phyloP scores from a whole-genome alignment of 2,797 vertebrate genomes.

The Chaenodraco wilsoni region DNA sequence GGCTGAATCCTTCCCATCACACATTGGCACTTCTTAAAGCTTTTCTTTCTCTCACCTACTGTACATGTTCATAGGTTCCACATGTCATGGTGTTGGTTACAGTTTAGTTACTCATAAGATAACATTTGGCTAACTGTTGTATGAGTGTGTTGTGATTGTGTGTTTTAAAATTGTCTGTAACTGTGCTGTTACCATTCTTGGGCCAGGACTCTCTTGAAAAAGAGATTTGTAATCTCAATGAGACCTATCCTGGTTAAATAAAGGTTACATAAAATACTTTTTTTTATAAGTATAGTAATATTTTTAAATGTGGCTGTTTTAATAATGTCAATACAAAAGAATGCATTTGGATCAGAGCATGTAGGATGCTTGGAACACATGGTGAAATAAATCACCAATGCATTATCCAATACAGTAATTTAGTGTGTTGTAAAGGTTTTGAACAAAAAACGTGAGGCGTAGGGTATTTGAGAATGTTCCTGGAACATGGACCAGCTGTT shows the following conservation, averaged over 20 bases:
- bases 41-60: not conserved
- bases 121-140: not conserved
- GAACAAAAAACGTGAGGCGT: not conserved
- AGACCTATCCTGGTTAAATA: too few relatives aligned
- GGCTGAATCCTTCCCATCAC: constrained; percentile 28
- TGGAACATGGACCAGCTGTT: constrained; percentile 22
- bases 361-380: not conserved
- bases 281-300: not conserved
- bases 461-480: constrained; percentile 17
- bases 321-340: not conserved
- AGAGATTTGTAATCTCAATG: too few relatives aligned
- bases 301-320: not conserved
- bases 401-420: not conserved
- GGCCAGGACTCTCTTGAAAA: too few relatives aligned
- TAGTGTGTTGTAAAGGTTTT: not conserved
- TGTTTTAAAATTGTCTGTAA: too few relatives aligned
- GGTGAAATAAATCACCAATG: not conserved
- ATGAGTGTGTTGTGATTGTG: too few relatives aligned
- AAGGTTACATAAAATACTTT: too few relatives aligned
- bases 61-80: not conserved
- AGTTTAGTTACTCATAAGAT: not conserved
- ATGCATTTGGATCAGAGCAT: not conserved
- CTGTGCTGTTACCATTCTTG: too few relatives aligned
- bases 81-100: not conserved
- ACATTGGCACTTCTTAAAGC: constrained; percentile 15